Percentiles rank a stretch among this genome's conserved stretches.
Evolutionary conservation across 2,797 vertebrate species (phyloP).

Genomic region (Thripadectes ignobilis): DNA sequence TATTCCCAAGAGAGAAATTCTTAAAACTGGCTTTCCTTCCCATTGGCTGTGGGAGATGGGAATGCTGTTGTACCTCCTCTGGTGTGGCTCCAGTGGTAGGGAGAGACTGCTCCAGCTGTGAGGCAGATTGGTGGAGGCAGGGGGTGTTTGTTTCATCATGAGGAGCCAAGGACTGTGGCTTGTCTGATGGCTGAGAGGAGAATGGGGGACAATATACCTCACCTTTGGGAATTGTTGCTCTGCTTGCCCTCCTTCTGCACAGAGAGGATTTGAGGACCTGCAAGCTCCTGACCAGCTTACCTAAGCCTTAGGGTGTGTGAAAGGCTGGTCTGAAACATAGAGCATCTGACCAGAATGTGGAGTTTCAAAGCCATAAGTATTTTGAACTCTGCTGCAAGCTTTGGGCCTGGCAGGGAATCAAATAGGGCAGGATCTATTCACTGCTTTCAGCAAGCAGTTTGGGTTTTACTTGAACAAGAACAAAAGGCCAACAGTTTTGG

Average conservation of each 20-base stretch:
- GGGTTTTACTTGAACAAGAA: not conserved
- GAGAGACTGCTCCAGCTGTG: not conserved
- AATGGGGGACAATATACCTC: not conserved
- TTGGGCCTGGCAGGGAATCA: constrained; percentile 19
- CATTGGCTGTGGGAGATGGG: not conserved
- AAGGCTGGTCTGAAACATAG: not conserved
- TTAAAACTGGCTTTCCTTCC: not conserved
- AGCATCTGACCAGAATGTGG: not conserved
- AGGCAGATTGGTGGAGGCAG: not conserved
- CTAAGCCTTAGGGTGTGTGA: not conserved
- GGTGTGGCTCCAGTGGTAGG: fast-evolving
- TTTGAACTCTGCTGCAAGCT: constrained; percentile 9
- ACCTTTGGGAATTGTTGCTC: not conserved
- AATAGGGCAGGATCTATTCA: not conserved
- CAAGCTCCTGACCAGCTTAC: not conserved
- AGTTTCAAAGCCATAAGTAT: constrained; percentile 10
- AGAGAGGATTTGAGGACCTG: not conserved
- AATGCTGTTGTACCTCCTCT: not conserved
- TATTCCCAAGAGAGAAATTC: not conserved
- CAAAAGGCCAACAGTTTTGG: constrained; percentile 5
- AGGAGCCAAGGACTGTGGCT: not conserved
- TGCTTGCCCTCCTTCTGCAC: not conserved
- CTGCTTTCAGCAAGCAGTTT: constrained; percentile 4
- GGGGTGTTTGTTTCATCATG: not conserved
- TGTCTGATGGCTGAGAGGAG: not conserved